These are phyloP conservation scores for Festucalex cinctus DNA, from an alignment of 2,113 vertebrate genomes.

Conservation along the genomic window DNA sequence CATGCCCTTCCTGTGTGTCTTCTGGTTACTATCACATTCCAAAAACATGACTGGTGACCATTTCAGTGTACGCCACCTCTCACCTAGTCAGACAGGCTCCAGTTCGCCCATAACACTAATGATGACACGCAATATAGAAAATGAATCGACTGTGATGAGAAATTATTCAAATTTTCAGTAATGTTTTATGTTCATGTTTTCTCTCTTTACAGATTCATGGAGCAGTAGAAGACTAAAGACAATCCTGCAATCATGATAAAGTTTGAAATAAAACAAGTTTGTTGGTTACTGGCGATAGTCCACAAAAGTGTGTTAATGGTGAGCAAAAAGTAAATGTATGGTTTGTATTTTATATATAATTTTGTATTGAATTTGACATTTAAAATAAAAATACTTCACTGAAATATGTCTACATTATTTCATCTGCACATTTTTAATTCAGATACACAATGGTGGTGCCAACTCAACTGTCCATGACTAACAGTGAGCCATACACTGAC, in stretches of 20 bases:
- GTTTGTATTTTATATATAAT: conserved; percentile 19
- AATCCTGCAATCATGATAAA: not conserved
- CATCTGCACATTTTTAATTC: conserved; percentile 10
- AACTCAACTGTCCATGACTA: conserved; percentile 1
- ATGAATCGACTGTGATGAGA: not conserved
- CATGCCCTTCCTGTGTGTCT: not conserved
- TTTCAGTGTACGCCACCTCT: not conserved
- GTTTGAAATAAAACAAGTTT: not conserved
- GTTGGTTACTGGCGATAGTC: not conserved
- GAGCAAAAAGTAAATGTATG: not conserved
- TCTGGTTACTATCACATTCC: too few relatives aligned
- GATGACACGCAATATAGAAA: too few relatives aligned
- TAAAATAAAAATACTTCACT: conserved; percentile 11
- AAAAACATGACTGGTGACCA: not conserved
- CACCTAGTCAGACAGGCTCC: too few relatives aligned
- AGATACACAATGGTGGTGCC: not conserved
- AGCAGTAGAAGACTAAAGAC: conserved; percentile 49
- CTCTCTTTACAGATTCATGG: conserved; percentile 56
- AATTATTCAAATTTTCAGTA: too few relatives aligned
- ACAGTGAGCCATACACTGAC: not conserved
- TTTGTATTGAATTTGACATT: conserved; percentile 39
- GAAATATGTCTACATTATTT: conserved; percentile 17
- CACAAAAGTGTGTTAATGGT: not conserved
- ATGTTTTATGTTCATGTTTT: not conserved
- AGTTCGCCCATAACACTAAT: not conserved